Evolutionary conservation across 2,113 vertebrate species (phyloP).

Genomic region (Larimichthys polyactis): DNA sequence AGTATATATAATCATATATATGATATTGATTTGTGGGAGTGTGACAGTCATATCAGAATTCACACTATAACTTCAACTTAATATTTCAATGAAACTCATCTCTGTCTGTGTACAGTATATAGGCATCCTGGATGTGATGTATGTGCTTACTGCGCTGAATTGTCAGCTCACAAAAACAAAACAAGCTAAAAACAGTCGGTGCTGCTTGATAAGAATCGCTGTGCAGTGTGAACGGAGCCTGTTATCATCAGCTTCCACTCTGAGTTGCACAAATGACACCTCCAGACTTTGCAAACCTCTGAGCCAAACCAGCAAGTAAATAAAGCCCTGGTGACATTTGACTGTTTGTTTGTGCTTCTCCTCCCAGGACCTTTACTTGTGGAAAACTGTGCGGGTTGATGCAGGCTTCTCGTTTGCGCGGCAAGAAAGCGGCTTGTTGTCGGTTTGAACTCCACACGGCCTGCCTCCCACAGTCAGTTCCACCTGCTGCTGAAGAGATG

Average conservation of each 20-base stretch:
- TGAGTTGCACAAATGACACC: neutral
- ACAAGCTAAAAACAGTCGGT: neutral
- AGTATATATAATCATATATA: no score
- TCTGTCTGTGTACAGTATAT: neutral
- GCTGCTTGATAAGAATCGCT: neutral
- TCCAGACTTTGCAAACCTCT: slow-evolving; percentile 3
- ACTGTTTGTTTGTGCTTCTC: slow-evolving; percentile 28
- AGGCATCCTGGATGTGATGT: neutral
- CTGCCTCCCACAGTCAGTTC: slow-evolving; percentile 21
- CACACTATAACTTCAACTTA: neutral
- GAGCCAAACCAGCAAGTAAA: neutral
- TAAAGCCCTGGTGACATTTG: slow-evolving; percentile 20
- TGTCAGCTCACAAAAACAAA: neutral
- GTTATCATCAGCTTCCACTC: neutral
- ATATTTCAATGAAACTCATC: neutral
- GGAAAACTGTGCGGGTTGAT: slow-evolving; percentile 29
- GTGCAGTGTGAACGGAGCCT: neutral
- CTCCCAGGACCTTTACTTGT: slow-evolving; percentile 13
- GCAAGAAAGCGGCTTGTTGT: slow-evolving; percentile 1
- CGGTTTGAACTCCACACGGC: neutral
- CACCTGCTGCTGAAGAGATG: slow-evolving; percentile 16
- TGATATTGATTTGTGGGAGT: neutral
- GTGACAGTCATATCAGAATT: neutral
- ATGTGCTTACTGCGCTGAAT: neutral
- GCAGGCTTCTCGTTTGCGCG: slow-evolving; percentile 15